phyloP scores from a whole-genome alignment of 2,113 vertebrate species.

The Ammospiza caudacuta region DNA sequence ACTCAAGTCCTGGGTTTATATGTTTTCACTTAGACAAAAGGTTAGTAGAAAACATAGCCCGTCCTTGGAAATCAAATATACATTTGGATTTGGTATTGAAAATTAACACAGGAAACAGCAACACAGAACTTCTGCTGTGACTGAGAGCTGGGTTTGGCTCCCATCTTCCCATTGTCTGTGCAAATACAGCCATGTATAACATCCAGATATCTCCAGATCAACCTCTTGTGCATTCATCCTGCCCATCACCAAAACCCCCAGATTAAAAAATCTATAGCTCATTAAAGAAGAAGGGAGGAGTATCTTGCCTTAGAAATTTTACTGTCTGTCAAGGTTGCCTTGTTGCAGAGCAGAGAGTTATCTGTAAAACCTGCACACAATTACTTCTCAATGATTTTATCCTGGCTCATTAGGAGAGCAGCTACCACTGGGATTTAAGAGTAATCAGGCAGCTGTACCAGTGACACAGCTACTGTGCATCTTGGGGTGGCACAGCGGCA shows the following conservation, averaged over 20 bases:
- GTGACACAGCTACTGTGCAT: background rate
- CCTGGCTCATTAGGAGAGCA: slow-evolving; percentile 70
- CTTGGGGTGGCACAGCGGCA: background rate
- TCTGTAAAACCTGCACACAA: slow-evolving; percentile 70
- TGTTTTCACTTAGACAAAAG: background rate
- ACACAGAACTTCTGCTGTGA: background rate
- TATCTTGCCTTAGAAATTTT: slow-evolving; percentile 62
- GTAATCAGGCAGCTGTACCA: slow-evolving; percentile 55
- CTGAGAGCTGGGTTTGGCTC: background rate
- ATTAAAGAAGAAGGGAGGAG: slow-evolving; percentile 79
- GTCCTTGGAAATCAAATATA: background rate
- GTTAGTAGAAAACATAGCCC: background rate
- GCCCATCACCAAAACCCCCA: slow-evolving; percentile 60
- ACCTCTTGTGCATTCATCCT: slow-evolving; percentile 27
- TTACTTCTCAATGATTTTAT: slow-evolving; percentile 77
- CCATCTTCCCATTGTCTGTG: background rate
- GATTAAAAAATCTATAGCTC: slow-evolving; percentile 77
- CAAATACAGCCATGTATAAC: background rate
- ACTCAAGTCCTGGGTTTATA: background rate
- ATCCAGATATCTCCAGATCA: background rate
- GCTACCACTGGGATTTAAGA: slow-evolving; percentile 63
- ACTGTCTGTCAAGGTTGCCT: slow-evolving; percentile 55
- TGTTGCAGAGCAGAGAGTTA: slow-evolving; percentile 34
- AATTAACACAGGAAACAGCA: background rate
- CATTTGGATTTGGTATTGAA: background rate